Conservation (phyloP, 2,888 invertebrate genomes). For the Drosophila maculinotata region DNA sequence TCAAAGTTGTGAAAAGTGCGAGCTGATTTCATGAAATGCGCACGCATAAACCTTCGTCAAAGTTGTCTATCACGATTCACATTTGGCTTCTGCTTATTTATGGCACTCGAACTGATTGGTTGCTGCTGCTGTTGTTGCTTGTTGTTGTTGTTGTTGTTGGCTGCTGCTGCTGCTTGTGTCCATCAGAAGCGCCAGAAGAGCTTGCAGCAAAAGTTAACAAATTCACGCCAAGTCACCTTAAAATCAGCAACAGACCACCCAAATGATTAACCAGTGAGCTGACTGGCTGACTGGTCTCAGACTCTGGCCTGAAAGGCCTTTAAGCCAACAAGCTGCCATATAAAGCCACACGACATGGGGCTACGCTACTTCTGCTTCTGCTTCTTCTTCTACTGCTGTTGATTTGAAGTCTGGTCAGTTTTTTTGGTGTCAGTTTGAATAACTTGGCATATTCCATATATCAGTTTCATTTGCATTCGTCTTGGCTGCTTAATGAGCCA, state of each 20-base stretch:
- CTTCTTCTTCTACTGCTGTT: constrained; percentile 1
- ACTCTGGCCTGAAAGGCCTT: constrained; percentile 12
- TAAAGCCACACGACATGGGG: constrained; percentile 58
- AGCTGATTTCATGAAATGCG: constrained; percentile 1
- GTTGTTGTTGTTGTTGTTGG: constrained; percentile 27
- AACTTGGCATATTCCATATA: constrained; percentile 66
- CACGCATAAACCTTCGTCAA: constrained; percentile 35
- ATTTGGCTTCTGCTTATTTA: constrained; percentile 53
- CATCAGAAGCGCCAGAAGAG: constrained; percentile 61
- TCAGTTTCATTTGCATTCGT: constrained; percentile 82
- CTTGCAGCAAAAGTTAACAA: constrained; percentile 82
- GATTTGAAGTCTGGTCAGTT: constrained; percentile 12
- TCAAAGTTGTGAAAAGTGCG: too few species aligned
- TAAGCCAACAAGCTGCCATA: constrained; percentile 67
- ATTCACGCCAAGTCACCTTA: constrained; percentile 83
- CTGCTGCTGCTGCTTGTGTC: constrained; percentile 17
- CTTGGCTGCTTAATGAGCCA: constrained; percentile 83
- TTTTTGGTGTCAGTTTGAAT: constrained; percentile 6
- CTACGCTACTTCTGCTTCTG: constrained; percentile 22
- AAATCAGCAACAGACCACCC: constrained; percentile 82
- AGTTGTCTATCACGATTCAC: constrained; percentile 22
- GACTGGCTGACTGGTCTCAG: constrained; percentile 1
- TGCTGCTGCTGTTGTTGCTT: constrained; percentile 24
- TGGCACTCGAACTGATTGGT: constrained; percentile 55
- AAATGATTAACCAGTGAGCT: constrained; percentile 56